Evolutionary conservation across 2,888 invertebrate species (phyloP).

Genomic region (Macrophya alboannulata): DNA sequence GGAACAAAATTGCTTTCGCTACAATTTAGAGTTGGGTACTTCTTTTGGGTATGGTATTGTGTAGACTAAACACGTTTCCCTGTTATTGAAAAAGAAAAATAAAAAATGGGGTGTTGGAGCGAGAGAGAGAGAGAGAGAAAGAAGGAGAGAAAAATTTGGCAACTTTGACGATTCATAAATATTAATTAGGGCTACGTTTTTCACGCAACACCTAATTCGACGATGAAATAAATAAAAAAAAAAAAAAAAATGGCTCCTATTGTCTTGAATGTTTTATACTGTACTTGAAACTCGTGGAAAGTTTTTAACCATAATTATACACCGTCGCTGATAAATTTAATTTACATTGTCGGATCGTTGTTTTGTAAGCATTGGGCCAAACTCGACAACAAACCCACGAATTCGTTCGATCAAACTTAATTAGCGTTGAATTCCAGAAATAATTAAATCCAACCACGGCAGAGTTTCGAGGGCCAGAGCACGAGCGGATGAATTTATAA

Average conservation of each 20-base stretch:
- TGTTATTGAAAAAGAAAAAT: background rate
- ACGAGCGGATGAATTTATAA: slow-evolving; percentile 47
- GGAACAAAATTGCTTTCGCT: background rate
- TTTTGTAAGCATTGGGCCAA: slow-evolving; percentile 74
- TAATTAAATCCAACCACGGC: slow-evolving; percentile 75
- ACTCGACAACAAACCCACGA: slow-evolving; percentile 75
- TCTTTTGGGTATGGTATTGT: background rate
- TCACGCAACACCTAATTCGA: slow-evolving; percentile 45
- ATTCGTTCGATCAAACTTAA: slow-evolving; percentile 78
- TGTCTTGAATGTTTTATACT: slow-evolving; percentile 50
- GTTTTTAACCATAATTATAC: slow-evolving; percentile 50
- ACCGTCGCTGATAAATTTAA: slow-evolving; percentile 70
- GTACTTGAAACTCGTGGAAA: slow-evolving; percentile 50
- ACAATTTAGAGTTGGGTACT: background rate
- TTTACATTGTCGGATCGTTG: slow-evolving; percentile 74
- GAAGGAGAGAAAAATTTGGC: background rate
- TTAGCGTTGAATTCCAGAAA: slow-evolving; percentile 77
- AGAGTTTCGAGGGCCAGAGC: slow-evolving; percentile 47
- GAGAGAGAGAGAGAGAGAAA: background rate
- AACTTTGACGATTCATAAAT: slow-evolving; percentile 29
- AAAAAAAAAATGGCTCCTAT: slow-evolving; percentile 31
- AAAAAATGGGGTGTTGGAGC: background rate
- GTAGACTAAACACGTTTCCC: background rate
- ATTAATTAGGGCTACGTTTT: slow-evolving; percentile 46
- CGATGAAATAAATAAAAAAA: slow-evolving; percentile 10